Percentiles rank a stretch among this genome's conserved stretches.
Evolutionary conservation across 1,140 invertebrate species (phyloP).

Genomic region (Megalonaias nervosa): DNA sequence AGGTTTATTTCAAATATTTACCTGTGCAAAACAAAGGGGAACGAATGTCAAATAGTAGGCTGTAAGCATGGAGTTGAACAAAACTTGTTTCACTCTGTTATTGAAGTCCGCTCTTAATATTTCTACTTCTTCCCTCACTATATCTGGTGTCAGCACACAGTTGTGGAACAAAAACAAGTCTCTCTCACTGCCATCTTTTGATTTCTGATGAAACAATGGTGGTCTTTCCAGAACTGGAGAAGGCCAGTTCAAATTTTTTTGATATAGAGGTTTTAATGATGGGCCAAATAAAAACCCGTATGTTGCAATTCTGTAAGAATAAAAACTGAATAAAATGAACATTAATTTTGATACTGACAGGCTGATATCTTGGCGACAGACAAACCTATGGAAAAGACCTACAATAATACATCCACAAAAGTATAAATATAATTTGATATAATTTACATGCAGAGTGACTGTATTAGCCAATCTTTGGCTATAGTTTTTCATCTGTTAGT

Average conservation of each 20-base stretch:
- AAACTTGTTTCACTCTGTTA: conserved; percentile 86
- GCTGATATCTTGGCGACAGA: no score
- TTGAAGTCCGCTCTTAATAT: conserved; percentile 90
- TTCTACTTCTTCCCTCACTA: conserved; percentile 88
- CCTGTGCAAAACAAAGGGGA: conserved; percentile 90
- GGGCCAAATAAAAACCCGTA: conserved; percentile 89
- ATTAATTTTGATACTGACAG: no score
- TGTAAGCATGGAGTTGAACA: conserved; percentile 91
- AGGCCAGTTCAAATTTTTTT: conserved; percentile 61
- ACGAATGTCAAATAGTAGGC: conserved; percentile 94
- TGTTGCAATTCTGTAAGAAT: conserved; percentile 79
- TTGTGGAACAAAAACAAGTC: conserved; percentile 70
- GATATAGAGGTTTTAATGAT: conserved; percentile 66
- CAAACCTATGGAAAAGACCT: no score
- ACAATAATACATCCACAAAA: no score
- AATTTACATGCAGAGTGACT: no score
- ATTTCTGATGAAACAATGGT: conserved; percentile 12
- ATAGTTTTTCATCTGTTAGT: no score
- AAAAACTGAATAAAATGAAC: conserved; percentile 2
- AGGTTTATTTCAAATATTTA: conserved; percentile 68
- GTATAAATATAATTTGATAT: no score
- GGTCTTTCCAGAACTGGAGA: conserved; percentile 48
- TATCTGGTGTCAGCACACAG: conserved; percentile 71
- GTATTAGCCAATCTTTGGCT: no score
- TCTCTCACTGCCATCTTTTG: conserved; percentile 21